phyloP scores from a whole-genome alignment of 2,888 invertebrate genomes.

The Dryocosmus kuriphilus region DNA sequence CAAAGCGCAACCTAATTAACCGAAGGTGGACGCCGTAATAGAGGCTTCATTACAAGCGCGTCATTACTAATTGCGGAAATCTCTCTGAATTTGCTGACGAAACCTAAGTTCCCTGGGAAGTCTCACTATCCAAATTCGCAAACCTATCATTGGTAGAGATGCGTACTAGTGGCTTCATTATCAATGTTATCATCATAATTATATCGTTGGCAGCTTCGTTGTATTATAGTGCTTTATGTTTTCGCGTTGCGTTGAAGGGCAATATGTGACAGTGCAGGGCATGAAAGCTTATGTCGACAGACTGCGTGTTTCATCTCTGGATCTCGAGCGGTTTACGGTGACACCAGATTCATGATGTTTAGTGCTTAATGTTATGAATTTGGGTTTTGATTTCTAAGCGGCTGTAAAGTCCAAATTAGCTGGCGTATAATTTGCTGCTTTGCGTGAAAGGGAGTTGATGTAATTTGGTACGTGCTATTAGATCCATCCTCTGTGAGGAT shows the following conservation, averaged over 20 bases:
- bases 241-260: constrained; percentile 51
- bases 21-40: constrained; percentile 68
- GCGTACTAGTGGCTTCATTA: constrained; percentile 13
- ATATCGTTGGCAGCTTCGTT: constrained; percentile 38
- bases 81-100: constrained; percentile 15
- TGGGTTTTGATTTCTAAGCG: constrained; percentile 29
- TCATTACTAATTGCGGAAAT: constrained; percentile 67
- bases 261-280: constrained; percentile 1
- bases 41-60: constrained; percentile 69
- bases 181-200: constrained; percentile 43
- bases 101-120: constrained; percentile 33
- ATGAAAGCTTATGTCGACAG: constrained; percentile 32
- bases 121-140: constrained; percentile 33
- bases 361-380: constrained; percentile 12
- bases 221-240: constrained; percentile 44
- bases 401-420: constrained; percentile 9
- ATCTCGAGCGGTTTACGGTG: constrained; percentile 26
- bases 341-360: not conserved
- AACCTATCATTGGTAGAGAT: not conserved
- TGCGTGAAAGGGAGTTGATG: not conserved
- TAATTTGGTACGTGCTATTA: not conserved
- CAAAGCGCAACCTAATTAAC: constrained; percentile 72
- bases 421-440: not conserved
- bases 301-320: constrained; percentile 14
- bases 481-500: not conserved